Evolutionary conservation across 1,140 invertebrate species (phyloP).

Genomic region (Drosophila kikkawai): DNA sequence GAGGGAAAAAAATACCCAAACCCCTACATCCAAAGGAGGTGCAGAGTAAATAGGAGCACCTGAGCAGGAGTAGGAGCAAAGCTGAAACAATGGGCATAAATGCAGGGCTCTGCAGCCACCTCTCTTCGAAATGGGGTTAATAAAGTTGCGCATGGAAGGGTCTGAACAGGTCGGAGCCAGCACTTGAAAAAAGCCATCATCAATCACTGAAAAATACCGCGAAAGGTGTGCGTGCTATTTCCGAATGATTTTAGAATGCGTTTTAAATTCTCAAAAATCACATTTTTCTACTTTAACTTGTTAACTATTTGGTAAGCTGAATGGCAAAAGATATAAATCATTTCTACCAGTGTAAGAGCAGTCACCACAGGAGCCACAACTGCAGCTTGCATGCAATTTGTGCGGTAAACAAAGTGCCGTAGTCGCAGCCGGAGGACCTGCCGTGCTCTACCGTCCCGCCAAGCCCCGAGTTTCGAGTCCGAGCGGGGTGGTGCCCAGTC

Average conservation of each 20-base stretch:
- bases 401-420: constrained; percentile 50
- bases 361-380: constrained; percentile 39
- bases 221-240: neutral
- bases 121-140: constrained; percentile 71
- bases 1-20: neutral
- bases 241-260: neutral
- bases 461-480: constrained; percentile 5
- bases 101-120: constrained; percentile 36
- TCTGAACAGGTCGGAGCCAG: constrained; percentile 16
- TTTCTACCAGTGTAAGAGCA: constrained; percentile 16
- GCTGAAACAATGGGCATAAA: constrained; percentile 61
- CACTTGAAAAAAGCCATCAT: constrained; percentile 13
- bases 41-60: constrained; percentile 27
- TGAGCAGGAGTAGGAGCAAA: constrained; percentile 19
- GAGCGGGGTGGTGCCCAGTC: constrained; percentile 16
- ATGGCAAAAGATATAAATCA: no score
- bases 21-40: neutral
- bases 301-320: neutral
- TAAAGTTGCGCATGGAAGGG: constrained; percentile 67
- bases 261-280: neutral
- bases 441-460: neutral
- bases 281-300: fast-evolving
- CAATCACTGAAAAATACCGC: neutral
- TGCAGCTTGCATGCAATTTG: constrained; percentile 61
- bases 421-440: constrained; percentile 8